Evolutionary conservation across 2,888 invertebrate genomes (phyloP), one percentile per base, ranked within the genome.

Genomic region (Sesia apiformis): DNA sequence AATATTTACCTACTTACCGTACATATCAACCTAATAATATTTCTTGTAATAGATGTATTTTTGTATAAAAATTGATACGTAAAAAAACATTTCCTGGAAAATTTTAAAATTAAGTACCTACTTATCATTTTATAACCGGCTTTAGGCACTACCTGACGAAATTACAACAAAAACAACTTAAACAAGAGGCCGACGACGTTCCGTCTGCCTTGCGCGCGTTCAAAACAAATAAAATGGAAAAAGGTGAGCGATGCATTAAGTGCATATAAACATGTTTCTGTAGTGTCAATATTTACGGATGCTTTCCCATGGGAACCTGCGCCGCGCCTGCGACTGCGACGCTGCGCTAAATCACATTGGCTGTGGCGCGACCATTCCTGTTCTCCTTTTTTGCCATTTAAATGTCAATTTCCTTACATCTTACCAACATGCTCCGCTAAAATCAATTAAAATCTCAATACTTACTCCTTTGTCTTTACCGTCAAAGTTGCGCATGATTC

Each of bases 241-340:
- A 86, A 85, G 83, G 80, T 83, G 84, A 78, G 82, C 84, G 84
- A 77, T 84, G 87, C 87, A 88, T 89, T 88, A 89, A 89, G 88
- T 84, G 87, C 85, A 82, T 86, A 88, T 89, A 88, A 88, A 88
- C 88, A 86, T 88, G 85, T 86, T 82, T 79, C 78, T 77, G 80
- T 78, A 82, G 84, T 87, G 89, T 88, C 88, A 89, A 89, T 88
- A 89, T 89, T 88, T 80, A 86, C 84, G 66, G 76, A 73, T 77
- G 78, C 72, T 84, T 88, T 89, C 87, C 88, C 87, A 88, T 86
- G 88, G 88, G 88, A 89, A 89, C 84, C 70, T 65, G 72, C 65
- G 53, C 49, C 43, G 52, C 72, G 56, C 66, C 56, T 63, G 60
- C 66, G 61, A 58, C 69, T 65, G 72, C 43, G 53, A 72, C 56